A percentile compares a stretch with the other conserved stretches of the same genome.
phyloP scores from a whole-genome alignment of 2,113 vertebrate species.

The Pitta sordida region DNA sequence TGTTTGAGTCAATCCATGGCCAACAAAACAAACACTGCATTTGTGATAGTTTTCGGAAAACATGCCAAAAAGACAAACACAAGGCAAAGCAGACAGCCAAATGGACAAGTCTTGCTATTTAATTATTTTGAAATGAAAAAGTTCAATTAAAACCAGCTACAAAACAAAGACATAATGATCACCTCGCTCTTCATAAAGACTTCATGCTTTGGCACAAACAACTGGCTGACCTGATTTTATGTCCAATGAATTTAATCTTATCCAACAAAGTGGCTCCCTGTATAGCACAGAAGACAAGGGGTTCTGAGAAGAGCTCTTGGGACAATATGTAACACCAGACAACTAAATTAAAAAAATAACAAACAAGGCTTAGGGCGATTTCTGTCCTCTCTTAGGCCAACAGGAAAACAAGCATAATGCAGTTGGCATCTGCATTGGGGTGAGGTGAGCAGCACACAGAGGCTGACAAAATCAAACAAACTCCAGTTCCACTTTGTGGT shows the following conservation, averaged over 20 bases:
- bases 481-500: not conserved
- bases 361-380: not conserved
- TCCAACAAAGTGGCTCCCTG: not conserved
- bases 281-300: not conserved
- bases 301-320: not conserved
- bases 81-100: slow-evolving; percentile 27
- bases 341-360: not conserved
- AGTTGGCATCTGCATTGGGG: not conserved
- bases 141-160: slow-evolving; percentile 30
- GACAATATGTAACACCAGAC: not conserved
- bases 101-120: slow-evolving; percentile 36
- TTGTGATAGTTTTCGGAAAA: slow-evolving; percentile 36
- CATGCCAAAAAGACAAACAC: not conserved
- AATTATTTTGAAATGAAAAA: slow-evolving; percentile 44
- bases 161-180: slow-evolving; percentile 33
- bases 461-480: not conserved
- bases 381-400: not conserved
- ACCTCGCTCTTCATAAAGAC: slow-evolving; percentile 26
- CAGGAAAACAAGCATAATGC: not conserved
- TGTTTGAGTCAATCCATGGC: not conserved
- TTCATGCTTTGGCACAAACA: slow-evolving; percentile 21
- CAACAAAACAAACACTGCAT: slow-evolving; percentile 26
- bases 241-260: not conserved
- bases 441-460: not conserved
- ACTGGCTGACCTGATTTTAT: slow-evolving; percentile 2